Percentiles rank a stretch among this genome's conserved stretches.
Conservation (phyloP, 1,140 invertebrate species). For the Papilio polyxenes region DNA sequence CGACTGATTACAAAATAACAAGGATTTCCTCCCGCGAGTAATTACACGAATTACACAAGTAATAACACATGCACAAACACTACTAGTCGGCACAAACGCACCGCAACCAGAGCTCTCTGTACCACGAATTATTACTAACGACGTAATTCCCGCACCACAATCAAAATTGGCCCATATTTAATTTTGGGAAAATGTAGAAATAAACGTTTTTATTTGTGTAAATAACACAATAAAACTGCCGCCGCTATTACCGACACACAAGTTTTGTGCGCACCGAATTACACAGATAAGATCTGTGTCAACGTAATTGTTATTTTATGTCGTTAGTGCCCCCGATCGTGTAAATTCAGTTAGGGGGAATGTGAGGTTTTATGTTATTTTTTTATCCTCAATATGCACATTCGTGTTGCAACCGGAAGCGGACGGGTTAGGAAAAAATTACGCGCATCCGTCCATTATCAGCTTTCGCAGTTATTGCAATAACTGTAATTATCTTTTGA, state of each 20-base stretch:
- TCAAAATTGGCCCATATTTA: constrained; percentile 77
- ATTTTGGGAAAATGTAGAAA: constrained; percentile 80
- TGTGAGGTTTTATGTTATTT: constrained; percentile 53
- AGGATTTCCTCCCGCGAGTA: constrained; percentile 71
- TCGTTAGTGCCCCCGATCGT: constrained; percentile 73
- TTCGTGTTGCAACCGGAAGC: constrained; percentile 64
- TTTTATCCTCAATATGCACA: constrained; percentile 61
- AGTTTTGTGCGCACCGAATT: constrained; percentile 72
- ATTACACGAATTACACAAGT: constrained; percentile 70
- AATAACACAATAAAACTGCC: constrained; percentile 79
- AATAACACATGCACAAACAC: constrained; percentile 69
- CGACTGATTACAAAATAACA: constrained; percentile 69
- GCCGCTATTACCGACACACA: constrained; percentile 66
- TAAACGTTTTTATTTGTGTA: constrained; percentile 81
- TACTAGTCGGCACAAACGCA: constrained; percentile 45
- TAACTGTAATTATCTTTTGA: constrained; percentile 49
- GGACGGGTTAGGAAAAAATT: constrained; percentile 74
- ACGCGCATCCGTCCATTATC: constrained; percentile 65
- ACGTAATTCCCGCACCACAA: constrained; percentile 62
- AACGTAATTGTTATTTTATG: constrained; percentile 76
- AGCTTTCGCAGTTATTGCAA: constrained; percentile 63
- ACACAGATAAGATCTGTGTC: constrained; percentile 75
- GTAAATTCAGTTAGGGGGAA: constrained; percentile 77
- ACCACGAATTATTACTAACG: constrained; percentile 61
- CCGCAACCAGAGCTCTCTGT: constrained; percentile 45